Evolutionary conservation across 2,888 invertebrate species (phyloP).

Genomic region (Thumatha senex): DNA sequence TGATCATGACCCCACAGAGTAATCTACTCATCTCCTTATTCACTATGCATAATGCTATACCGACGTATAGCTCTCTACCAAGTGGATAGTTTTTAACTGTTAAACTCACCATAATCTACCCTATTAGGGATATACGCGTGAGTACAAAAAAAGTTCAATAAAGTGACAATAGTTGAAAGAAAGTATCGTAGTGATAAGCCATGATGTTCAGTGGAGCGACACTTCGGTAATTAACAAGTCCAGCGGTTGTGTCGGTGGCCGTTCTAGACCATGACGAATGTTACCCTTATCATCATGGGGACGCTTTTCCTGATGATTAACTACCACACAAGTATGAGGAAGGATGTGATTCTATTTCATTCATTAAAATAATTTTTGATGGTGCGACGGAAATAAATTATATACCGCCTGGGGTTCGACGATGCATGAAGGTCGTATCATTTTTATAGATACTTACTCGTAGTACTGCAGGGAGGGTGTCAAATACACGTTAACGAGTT

Average conservation of each 20-base stretch:
- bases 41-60: too few species aligned
- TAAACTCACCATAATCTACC: too few species aligned
- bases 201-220: constrained; percentile 19
- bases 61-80: too few species aligned
- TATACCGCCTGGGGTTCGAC: too few species aligned
- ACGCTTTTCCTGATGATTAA: neutral
- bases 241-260: constrained; percentile 16
- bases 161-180: constrained; percentile 15
- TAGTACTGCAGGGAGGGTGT: too few species aligned
- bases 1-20: too few species aligned
- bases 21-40: too few species aligned
- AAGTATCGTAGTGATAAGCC: constrained; percentile 15
- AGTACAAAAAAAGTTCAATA: neutral
- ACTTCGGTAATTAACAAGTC: constrained; percentile 15
- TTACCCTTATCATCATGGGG: neutral
- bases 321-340: neutral
- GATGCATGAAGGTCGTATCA: too few species aligned
- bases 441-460: too few species aligned
- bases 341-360: neutral
- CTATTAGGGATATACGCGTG: too few species aligned
- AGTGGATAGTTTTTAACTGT: too few species aligned
- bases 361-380: neutral
- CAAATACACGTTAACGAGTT: too few species aligned
- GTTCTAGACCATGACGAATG: neutral
- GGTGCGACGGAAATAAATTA: neutral